Base-by-base conservation (phyloP, 2,113 vertebrate species). In the Phyllostomus discolor region DNA sequence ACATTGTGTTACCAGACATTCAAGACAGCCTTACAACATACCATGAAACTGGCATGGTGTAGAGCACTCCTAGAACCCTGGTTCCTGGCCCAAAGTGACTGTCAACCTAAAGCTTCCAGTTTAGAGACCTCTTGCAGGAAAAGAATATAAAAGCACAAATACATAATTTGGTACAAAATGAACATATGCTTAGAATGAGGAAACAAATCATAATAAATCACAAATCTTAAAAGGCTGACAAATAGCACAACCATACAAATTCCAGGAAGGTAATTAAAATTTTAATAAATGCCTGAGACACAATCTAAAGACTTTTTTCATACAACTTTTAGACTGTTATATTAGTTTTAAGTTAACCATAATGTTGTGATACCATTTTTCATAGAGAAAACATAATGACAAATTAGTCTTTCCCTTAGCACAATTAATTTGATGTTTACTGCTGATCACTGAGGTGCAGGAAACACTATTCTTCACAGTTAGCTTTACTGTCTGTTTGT, bases 391-490 rank as follows among this genome's bases (percentile, higher is more conserved):
- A 14, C 20, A 75, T 64, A 88, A 90, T 67, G 35, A 62, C 4
- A 85, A 84, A n/a, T 92, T 38, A 72, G 26, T 35, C 41, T 90
- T 52, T 87, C 38, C 31, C 57, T 19, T 73, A 84, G 43, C 22
- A 43, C 19, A 76, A 62, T 10, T 75, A 16, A 78, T 66, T 78
- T 15, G 81, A 93, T 76, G 41, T 94, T 88, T 72, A 89, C 76
- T 91, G 91, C 67, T 91, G 94, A 85, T 82, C 76, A 95, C 16
- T 82, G 79, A 95, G 57, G 82, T 95, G 16, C 85, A 95, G 64
- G 76, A 91, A 91, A 69, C 33, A 87, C 78, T 46, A 48, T 11
- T 78, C 43, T 59, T 87, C 72, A 88, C 19, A 48, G 54, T 95
- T 88, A 66, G 19, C 70, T 81, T 38, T 35, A 69, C 20, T 82